These are phyloP conservation scores for Chrysodeixis includens DNA, from an alignment of 2,888 invertebrate genomes.

Conservation along the genomic window DNA sequence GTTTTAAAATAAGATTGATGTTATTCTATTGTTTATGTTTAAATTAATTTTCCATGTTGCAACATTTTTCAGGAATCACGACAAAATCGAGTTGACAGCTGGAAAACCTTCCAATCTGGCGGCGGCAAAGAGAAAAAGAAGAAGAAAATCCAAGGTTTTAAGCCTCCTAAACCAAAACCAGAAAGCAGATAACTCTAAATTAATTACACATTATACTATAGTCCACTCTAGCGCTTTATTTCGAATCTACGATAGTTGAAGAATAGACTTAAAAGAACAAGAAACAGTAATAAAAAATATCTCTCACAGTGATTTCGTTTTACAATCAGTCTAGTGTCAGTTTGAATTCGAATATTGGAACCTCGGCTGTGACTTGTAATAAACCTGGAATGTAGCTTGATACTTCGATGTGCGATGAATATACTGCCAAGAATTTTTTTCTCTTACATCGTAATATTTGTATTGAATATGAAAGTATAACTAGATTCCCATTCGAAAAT, in stretches of 20 bases:
- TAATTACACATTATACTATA: slow-evolving; percentile 41
- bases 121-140: slow-evolving; percentile 93
- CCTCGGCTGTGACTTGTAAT: slow-evolving; percentile 54
- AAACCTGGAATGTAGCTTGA: slow-evolving; percentile 32
- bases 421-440: slow-evolving; percentile 9
- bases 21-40: no score
- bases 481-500: slow-evolving; percentile 18
- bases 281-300: slow-evolving; percentile 14
- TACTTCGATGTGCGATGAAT: slow-evolving; percentile 1
- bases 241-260: slow-evolving; percentile 60
- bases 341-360: slow-evolving; percentile 43
- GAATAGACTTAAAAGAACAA: slow-evolving; percentile 31
- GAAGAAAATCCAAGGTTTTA: slow-evolving; percentile 94
- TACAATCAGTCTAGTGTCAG: slow-evolving; percentile 20
- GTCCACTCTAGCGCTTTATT: slow-evolving; percentile 61
- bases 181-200: slow-evolving; percentile 93
- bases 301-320: slow-evolving; percentile 10
- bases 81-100: slow-evolving; percentile 97
- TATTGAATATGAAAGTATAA: slow-evolving; percentile 20
- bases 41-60: neutral
- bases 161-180: slow-evolving; percentile 97
- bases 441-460: slow-evolving; percentile 8
- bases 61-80: slow-evolving; percentile 92
- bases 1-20: no score
- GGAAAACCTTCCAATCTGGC: slow-evolving; percentile 96